Base-by-base conservation (phyloP, 2,113 vertebrate genomes). In the Indicator maculatus region DNA sequence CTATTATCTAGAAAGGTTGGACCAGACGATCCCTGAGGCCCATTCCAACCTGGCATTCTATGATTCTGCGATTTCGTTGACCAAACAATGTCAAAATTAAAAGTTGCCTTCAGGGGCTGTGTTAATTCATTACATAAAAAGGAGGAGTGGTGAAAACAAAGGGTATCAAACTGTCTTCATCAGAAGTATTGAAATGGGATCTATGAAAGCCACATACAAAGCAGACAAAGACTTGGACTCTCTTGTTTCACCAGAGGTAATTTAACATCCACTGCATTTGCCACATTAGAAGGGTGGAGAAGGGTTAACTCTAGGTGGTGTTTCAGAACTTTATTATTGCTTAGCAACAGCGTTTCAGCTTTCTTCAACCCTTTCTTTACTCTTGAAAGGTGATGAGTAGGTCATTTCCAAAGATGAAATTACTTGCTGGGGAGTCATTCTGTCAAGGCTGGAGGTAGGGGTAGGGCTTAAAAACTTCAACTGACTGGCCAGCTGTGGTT, bases 401-500 rank as follows among this genome's bases (percentile, higher is more conserved):
- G 9, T 9, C n/a, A 8, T 87, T 81, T 89, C 38, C 20, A 28
- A 28, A 81, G 36, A 24, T 12, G n/a, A 52, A 30, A 33, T 28
- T 9, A 39, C 64, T 65, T 81, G 52, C 21, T 12, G 41, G 59
- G 38, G 38, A 61, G 13, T 84, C 7, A 5, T 56, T 70, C 23
- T 70, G 15, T 36, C 23, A 38, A 18, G 31, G 26, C 5, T 76
- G 45, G 56, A 81, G 53, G 38, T 33, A 23, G 12, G 24, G 14
- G 5, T 8, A 47, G 36, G 24, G 28, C 4, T 4, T 33, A 38
- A 26, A n/a, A 77, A 50, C 30, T 28, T 9, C 7, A 36, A 18
- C 0, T 6, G 26, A 41, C 31, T 5, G 47, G 12, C 31, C 1
- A 4, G 15, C 27, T 66, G 41, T 19, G 12, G 14, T 4, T 65